Evolutionary conservation across 2,797 vertebrate genomes (phyloP), one percentile per base, ranked within the genome.

Genomic region (Vultur gryphus): DNA sequence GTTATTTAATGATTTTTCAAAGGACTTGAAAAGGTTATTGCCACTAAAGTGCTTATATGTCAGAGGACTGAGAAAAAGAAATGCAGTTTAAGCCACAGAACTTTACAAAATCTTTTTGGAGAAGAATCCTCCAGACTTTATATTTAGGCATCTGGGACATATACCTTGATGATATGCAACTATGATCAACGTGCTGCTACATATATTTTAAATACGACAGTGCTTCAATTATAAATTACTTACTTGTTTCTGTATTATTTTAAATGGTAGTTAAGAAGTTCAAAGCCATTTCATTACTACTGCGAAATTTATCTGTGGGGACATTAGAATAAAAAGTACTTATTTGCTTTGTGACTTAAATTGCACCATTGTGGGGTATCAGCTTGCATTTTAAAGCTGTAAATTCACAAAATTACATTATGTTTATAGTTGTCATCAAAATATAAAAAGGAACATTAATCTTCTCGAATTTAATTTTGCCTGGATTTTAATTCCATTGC

Each of bases 391-490:
- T 98, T 96, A 96, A 97, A 97, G 79, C 87, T 81, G 64, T 96
- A 97, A 97, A 96, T 97, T 97, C 87, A 81, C 2, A 39, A 96
- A 97, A 97, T 91, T 97, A 55, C 51, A 94, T 98, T 98, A 95
- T 96, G 81, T 83, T 97, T 97, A 95, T 83, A 84, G 81, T 75
- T 94, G 90, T 71, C 93, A 96, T 95, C 90, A 89, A 95, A 92
- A 94, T 93, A 87, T 62, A 89, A 85, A 93, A 95, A 77, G 94
- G 86, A 90, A 69, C 89, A 91, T 95, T 95, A 93, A 95, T 97
- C 52, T 97, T 91, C 93, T 90, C 13, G 46, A 96, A 97, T 97
- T 97, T 98, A 97, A 98, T 97, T 97, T 97, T 93, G 77, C 41
- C 80, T 83, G 57, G 71, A 96, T 97, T 98, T 98, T 97, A 98